Conservation (phyloP, 2,888 invertebrate species). For the Caenorhabditis sp. region DNA sequence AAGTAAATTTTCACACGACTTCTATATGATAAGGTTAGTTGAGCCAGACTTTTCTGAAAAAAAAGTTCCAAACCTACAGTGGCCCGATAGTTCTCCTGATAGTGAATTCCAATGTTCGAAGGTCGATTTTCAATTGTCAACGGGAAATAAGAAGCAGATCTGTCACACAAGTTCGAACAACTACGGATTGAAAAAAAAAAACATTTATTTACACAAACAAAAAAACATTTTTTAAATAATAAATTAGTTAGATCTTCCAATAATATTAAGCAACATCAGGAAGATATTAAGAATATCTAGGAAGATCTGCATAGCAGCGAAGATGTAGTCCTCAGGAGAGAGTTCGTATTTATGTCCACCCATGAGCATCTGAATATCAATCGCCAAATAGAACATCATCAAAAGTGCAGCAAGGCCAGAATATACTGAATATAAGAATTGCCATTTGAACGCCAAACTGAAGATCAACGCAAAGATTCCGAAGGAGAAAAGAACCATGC, state of each 20-base stretch:
- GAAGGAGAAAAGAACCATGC: constrained; percentile 75
- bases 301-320: constrained; percentile 77
- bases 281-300: constrained; percentile 78
- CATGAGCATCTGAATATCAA: constrained; percentile 77
- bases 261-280: constrained; percentile 74
- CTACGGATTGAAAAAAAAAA: background rate
- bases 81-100: too few relatives aligned
- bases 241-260: constrained; percentile 38
- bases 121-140: too few relatives aligned
- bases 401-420: constrained; percentile 76
- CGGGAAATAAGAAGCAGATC: too few relatives aligned
- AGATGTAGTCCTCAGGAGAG: constrained; percentile 76
- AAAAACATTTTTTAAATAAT: constrained; percentile 9
- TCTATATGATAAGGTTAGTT: too few relatives aligned
- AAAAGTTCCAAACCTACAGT: too few relatives aligned
- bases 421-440: constrained; percentile 72
- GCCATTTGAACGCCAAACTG: constrained; percentile 38
- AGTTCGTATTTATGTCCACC: constrained; percentile 77
- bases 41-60: too few relatives aligned
- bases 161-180: too few relatives aligned
- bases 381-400: constrained; percentile 77
- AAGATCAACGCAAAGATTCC: constrained; percentile 73
- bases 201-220: background rate
- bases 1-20: too few relatives aligned
- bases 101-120: too few relatives aligned